These are phyloP conservation scores for Antidorcas marsupialis DNA, from an alignment of 2,113 vertebrate species.

Conservation along the genomic window DNA sequence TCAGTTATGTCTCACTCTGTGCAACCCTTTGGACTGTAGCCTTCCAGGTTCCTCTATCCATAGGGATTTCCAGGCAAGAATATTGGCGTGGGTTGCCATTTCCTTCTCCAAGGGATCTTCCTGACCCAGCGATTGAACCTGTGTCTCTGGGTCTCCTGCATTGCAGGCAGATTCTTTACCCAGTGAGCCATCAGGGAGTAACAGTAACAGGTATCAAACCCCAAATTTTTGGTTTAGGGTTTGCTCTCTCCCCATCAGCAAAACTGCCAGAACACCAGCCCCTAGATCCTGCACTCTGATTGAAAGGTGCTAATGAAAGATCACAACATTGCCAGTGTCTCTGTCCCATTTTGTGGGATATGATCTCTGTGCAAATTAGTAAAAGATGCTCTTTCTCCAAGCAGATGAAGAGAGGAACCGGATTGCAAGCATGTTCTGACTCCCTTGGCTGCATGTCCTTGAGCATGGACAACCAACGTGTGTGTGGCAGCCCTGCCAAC, in stretches of 20 bases:
- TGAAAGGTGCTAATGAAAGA: background rate
- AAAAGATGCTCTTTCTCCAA: background rate
- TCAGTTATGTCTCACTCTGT: background rate
- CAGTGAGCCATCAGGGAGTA: background rate
- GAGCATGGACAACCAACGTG: background rate
- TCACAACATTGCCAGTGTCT: background rate
- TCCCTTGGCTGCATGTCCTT: background rate
- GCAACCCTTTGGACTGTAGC: background rate
- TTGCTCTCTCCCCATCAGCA: background rate
- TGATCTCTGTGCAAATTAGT: background rate
- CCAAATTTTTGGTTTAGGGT: background rate
- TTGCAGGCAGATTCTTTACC: background rate
- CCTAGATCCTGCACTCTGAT: background rate
- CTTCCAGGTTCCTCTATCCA: background rate
- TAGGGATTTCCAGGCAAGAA: background rate
- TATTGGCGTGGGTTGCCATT: background rate
- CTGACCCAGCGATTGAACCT: background rate
- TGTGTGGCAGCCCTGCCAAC: background rate
- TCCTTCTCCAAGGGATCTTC: background rate
- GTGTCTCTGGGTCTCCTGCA: background rate
- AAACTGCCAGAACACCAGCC: background rate
- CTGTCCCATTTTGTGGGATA: background rate
- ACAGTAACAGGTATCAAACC: background rate
- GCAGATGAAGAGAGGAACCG: background rate
- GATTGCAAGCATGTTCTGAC: background rate